Evolutionary conservation across 2,888 invertebrate genomes (phyloP), one percentile per base, ranked within the genome.

Genomic region (Zygothrica quintamaculata): DNA sequence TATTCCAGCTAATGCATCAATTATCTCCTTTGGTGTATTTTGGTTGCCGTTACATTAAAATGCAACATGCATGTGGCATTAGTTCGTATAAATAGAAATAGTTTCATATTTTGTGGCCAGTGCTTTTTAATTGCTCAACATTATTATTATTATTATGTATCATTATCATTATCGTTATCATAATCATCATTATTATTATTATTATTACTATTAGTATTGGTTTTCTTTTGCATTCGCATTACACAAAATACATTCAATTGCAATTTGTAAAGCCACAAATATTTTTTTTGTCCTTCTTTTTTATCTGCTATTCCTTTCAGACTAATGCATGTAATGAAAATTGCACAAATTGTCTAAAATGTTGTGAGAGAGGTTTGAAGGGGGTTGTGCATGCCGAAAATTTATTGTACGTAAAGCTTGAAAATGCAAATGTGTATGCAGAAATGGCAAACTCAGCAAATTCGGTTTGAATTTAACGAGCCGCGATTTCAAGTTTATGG

Each of bases 1-100:
- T 61, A 58, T 58, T 36, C 55, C 22, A 60, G 78, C 84, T 84
- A 86, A 82, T 85, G 86, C 84, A 84, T 84, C 81, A 86, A 82
- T 85, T 86, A 86, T 72, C 53, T 74, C 59, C 71, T 52, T 66
- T 47, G 73, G 44, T 56, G 58, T 55, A 22, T 50, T 36, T 55
- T 51, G 33, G 33, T 56, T 66, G 57, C 16, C 40, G 53, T 58
- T 58, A 53, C 70, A 77, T 70, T 77, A 62, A 77, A 80, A 66
- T 59, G 39, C 58, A 44, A 18, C 53, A 68, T 64, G 46, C 48
- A n/a, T n/a, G n/a, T n/a, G n/a, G n/a, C n/a, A n/a, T n/a, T n/a
- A n/a, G n/a, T n/a, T n/a, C n/a, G n/a, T n/a, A n/a, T n/a, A 48
- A 73, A 61, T 39, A 33, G 37, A 40, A 66, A 67, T 40, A 57